phyloP scores from a whole-genome alignment of 2,888 invertebrate genomes.

The Patella depressa region DNA sequence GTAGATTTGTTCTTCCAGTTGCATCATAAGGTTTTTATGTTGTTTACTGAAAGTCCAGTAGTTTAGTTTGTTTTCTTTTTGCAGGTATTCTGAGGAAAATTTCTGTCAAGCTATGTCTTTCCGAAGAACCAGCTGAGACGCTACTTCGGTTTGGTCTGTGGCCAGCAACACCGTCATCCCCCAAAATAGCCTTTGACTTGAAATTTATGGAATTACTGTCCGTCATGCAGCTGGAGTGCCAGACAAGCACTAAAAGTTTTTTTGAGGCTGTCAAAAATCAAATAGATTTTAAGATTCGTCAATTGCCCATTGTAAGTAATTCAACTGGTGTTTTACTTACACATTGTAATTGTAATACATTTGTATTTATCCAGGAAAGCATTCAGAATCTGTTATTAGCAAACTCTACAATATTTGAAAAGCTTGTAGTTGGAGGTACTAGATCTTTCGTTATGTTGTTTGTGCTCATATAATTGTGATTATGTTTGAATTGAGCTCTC shows the following conservation, averaged over 20 bases:
- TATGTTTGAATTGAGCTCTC: no score
- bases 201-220: background rate
- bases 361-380: no score
- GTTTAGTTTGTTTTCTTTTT: background rate
- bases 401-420: no score
- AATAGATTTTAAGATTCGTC: background rate
- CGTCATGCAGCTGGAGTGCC: constrained; percentile 3
- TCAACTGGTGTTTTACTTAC: no score
- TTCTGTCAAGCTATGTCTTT: background rate
- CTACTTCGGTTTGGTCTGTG: background rate
- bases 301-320: background rate
- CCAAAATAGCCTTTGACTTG: background rate
- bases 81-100: background rate
- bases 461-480: no score
- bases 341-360: no score
- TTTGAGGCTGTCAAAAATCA: background rate
- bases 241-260: background rate
- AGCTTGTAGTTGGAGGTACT: no score
- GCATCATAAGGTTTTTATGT: background rate
- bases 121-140: background rate
- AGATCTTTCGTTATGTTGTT: no score
- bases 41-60: background rate
- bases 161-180: constrained; percentile 3
- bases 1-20: background rate
- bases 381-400: no score